Evolutionary conservation across 2,888 invertebrate genomes (phyloP).

Genomic region (Stomorhina lunata): DNA sequence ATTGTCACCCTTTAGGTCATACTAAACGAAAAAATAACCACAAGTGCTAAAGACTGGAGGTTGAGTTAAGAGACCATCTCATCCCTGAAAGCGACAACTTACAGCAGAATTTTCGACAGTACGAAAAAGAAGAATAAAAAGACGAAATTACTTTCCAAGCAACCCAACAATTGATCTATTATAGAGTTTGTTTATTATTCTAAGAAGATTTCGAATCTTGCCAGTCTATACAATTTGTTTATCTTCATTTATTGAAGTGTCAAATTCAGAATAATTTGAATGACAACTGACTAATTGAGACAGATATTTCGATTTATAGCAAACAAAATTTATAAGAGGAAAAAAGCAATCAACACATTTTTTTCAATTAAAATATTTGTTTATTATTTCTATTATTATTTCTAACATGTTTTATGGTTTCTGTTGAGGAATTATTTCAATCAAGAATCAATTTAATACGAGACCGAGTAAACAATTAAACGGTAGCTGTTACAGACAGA

Average conservation of each 20-base stretch:
- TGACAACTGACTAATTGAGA: conserved; percentile 56
- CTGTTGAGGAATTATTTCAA: conserved; percentile 16
- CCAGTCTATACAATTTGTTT: conserved; percentile 16
- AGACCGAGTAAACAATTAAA: too few species aligned
- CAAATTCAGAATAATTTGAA: conserved; percentile 53
- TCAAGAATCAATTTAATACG: conserved; percentile 49
- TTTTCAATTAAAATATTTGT: conserved; percentile 44
- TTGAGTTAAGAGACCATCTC: too few species aligned
- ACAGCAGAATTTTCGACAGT: too few species aligned
- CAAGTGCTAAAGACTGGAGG: too few species aligned
- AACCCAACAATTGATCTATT: neutral
- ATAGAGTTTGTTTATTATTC: neutral
- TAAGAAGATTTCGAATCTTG: conserved; percentile 4
- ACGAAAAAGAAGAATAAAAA: too few species aligned
- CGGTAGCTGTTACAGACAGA: neutral
- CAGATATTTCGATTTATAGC: conserved; percentile 20
- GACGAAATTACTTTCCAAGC: too few species aligned
- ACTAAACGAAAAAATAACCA: too few species aligned
- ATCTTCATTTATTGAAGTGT: conserved; percentile 55
- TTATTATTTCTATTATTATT: neutral
- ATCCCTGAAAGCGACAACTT: too few species aligned
- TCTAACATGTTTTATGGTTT: neutral
- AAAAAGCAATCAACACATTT: neutral
- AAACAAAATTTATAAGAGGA: neutral
- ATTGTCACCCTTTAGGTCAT: too few species aligned